A percentile compares a stretch with the other conserved stretches of the same genome.
Conservation (phyloP, 2,113 vertebrate genomes). For the Lethenteron camtschaticum region DNA sequence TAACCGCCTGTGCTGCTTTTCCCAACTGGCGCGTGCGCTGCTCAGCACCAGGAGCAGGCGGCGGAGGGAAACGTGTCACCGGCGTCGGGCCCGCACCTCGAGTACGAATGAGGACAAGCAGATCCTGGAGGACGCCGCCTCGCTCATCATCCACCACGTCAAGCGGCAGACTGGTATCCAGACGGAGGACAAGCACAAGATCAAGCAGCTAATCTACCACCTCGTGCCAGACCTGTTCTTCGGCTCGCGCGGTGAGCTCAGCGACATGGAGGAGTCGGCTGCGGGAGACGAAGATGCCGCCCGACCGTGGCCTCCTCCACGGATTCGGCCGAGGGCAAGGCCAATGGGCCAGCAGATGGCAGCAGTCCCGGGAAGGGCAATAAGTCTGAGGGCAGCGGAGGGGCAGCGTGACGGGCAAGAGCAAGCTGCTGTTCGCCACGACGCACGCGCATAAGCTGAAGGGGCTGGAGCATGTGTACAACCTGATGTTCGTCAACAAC, state of each 20-base stretch:
- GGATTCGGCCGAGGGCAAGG: constrained; percentile 46
- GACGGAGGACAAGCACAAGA: constrained; percentile 97
- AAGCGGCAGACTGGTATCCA: constrained; percentile 86
- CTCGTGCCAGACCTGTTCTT: constrained; percentile 93
- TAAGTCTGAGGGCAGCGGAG: constrained; percentile 9
- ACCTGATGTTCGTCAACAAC: constrained; percentile 84
- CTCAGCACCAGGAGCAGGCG: constrained; percentile 69
- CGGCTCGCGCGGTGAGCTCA: constrained; percentile 62
- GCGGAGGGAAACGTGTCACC: constrained; percentile 48
- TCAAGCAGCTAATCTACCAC: constrained; percentile 94
- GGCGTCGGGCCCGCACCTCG: constrained; percentile 54
- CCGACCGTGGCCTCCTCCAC: constrained; percentile 41
- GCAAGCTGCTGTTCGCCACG: constrained; percentile 64
- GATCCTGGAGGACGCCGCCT: constrained; percentile 74
- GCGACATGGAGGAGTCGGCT: constrained; percentile 58
- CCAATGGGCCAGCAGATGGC: constrained; percentile 32
- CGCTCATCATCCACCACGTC: constrained; percentile 93
- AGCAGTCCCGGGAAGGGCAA: background rate
- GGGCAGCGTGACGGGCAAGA: constrained; percentile 54
- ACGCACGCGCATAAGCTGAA: constrained; percentile 54
- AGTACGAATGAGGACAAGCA: constrained; percentile 73
- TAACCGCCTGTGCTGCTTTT: too few species aligned
- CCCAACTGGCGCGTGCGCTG: background rate
- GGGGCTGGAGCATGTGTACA: constrained; percentile 63
- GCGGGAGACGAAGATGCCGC: constrained; percentile 32